A percentile compares a stretch with the other conserved stretches of the same genome.
Evolutionary conservation across 2,888 invertebrate species (phyloP).

Genomic region (Craniophora ligustri): DNA sequence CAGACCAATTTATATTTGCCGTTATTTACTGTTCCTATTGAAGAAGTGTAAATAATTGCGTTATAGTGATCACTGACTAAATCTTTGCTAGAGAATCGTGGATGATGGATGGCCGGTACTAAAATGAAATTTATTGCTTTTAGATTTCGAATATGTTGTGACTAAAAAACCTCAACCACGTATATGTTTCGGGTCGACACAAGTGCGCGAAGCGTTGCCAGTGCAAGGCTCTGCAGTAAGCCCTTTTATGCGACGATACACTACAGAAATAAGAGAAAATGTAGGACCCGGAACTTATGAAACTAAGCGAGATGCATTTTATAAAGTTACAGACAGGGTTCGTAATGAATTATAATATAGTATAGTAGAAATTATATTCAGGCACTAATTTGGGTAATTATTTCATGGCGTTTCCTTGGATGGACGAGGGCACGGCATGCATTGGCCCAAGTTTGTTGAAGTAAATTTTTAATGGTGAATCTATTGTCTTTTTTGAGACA

Average conservation of each 20-base stretch:
- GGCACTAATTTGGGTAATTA: too few relatives aligned
- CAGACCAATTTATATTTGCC: too few relatives aligned
- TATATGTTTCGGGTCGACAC: conserved; percentile 85
- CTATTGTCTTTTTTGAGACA: too few relatives aligned
- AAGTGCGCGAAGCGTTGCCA: conserved; percentile 83
- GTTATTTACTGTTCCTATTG: too few relatives aligned
- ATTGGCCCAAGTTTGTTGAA: too few relatives aligned
- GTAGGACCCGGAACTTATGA: conserved; percentile 75
- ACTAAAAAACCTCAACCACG: conserved; percentile 79
- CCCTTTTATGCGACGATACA: conserved; percentile 82
- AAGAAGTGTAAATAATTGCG: too few relatives aligned
- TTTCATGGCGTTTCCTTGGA: too few relatives aligned
- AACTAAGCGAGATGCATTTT: conserved; percentile 72
- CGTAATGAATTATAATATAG: conserved; percentile 4
- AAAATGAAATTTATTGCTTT: conserved; percentile 7
- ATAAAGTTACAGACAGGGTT: conserved; percentile 75
- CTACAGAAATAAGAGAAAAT: conserved; percentile 67
- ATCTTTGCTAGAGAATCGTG: too few relatives aligned
- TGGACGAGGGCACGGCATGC: too few relatives aligned
- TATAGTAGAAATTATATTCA: background rate
- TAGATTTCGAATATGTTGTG: conserved; percentile 89
- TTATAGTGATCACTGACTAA: too few relatives aligned
- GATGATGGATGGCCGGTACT: too few relatives aligned
- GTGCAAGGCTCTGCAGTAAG: conserved; percentile 74
- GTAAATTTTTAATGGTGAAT: too few relatives aligned